Evolutionary conservation across 2,888 invertebrate species (phyloP).

Genomic region (Geophilus truncorum): DNA sequence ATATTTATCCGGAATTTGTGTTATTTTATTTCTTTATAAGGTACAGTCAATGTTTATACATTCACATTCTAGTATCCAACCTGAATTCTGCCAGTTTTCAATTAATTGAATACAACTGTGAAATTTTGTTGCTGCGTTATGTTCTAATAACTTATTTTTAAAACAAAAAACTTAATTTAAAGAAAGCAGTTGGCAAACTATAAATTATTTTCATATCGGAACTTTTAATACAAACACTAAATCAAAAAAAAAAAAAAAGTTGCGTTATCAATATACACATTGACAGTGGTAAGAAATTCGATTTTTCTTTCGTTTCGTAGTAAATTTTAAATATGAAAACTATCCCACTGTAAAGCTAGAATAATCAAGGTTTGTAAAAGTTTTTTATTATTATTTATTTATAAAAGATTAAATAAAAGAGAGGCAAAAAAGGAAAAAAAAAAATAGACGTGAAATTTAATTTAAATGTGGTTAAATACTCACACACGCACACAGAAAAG

Average conservation of each 20-base stretch:
- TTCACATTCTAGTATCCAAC: not conserved
- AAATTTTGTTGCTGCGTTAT: not conserved
- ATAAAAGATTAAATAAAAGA: not conserved
- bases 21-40: not conserved
- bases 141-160: not conserved
- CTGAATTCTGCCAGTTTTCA: not conserved
- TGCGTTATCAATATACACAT: not conserved
- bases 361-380: not conserved
- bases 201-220: not conserved
- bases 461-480: not conserved
- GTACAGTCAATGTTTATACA: not conserved
- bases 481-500: not conserved
- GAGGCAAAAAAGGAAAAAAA: not conserved
- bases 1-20: not conserved
- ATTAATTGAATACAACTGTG: not conserved
- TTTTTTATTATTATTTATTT: not conserved
- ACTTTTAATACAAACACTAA: not conserved
- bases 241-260: not conserved
- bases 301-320: not conserved
- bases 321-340: not conserved
- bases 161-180: not conserved
- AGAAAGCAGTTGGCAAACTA: not conserved
- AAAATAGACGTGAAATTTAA: not conserved
- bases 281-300: not conserved
- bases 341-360: not conserved